Evolutionary conservation across 1,140 invertebrate species (phyloP).

Genomic region (Drosophila biarmipes): DNA sequence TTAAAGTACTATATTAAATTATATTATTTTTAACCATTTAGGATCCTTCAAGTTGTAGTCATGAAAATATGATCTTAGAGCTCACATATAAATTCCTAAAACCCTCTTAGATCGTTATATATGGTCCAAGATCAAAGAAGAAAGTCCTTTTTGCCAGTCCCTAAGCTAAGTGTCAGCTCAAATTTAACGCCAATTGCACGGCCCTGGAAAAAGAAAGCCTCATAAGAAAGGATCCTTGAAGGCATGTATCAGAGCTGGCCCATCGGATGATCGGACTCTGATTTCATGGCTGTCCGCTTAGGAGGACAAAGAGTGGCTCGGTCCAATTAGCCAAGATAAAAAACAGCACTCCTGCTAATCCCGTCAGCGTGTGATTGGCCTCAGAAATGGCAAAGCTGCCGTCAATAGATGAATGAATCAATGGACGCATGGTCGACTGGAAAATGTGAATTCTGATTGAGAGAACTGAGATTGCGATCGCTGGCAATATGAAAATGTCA

Average conservation of each 20-base stretch:
- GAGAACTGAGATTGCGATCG: constrained; percentile 57
- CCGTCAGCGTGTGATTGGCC: constrained; percentile 78
- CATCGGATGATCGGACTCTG: constrained; percentile 35
- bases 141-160: neutral
- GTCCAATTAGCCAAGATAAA: constrained; percentile 70
- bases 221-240: constrained; percentile 18
- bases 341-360: constrained; percentile 64
- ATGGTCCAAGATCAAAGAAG: neutral
- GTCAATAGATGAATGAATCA: constrained; percentile 36
- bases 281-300: constrained; percentile 66
- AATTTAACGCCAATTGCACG: constrained; percentile 73
- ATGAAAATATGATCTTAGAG: no score
- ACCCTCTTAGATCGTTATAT: neutral
- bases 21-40: no score
- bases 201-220: constrained; percentile 19
- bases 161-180: constrained; percentile 48
- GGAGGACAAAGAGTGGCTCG: constrained; percentile 34
- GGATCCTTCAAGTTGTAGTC: no score
- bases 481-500: constrained; percentile 80
- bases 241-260: constrained; percentile 16
- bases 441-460: constrained; percentile 31
- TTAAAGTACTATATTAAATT: no score
- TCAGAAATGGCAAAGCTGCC: constrained; percentile 28
- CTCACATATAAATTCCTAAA: no score
- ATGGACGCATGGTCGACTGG: constrained; percentile 26